Evolutionary conservation across 2,888 invertebrate genomes (phyloP).

Genomic region (Eupithecia centaureata): DNA sequence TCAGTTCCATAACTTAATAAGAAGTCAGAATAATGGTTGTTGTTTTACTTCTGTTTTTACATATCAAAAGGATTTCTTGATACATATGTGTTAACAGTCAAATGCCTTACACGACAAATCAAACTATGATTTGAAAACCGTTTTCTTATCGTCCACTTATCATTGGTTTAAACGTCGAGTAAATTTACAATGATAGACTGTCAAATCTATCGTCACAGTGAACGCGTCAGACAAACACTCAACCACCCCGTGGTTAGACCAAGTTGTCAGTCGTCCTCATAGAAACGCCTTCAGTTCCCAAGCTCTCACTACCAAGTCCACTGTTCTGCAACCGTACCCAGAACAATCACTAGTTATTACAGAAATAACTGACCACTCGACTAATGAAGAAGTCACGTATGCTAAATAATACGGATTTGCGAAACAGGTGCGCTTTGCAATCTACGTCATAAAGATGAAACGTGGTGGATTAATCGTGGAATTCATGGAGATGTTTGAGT

Average conservation of each 20-base stretch:
- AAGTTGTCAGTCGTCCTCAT: background rate
- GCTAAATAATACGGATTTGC: conserved; percentile 69
- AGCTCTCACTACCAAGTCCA: conserved; percentile 38
- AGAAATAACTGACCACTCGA: conserved; percentile 18
- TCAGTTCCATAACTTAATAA: no score
- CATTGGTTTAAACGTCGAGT: no score
- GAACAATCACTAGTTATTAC: conserved; percentile 30
- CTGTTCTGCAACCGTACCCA: conserved; percentile 32
- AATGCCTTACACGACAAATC: no score
- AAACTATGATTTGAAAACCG: no score
- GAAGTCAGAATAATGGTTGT: no score
- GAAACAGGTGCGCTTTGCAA: conserved; percentile 71
- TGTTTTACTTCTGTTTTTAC: no score
- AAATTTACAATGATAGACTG: no score
- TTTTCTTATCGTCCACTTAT: no score
- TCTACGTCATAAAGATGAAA: conserved; percentile 64
- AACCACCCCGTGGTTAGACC: background rate
- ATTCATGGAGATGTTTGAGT: conserved; percentile 52
- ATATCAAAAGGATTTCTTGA: no score
- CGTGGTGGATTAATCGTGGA: conserved; percentile 40
- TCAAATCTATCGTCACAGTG: background rate
- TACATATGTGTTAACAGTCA: no score
- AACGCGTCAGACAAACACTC: background rate
- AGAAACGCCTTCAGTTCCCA: conserved; percentile 41
- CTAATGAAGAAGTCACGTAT: conserved; percentile 28